Conservation (phyloP, 2,888 invertebrate species). For the Kryphioiulus occultus region DNA sequence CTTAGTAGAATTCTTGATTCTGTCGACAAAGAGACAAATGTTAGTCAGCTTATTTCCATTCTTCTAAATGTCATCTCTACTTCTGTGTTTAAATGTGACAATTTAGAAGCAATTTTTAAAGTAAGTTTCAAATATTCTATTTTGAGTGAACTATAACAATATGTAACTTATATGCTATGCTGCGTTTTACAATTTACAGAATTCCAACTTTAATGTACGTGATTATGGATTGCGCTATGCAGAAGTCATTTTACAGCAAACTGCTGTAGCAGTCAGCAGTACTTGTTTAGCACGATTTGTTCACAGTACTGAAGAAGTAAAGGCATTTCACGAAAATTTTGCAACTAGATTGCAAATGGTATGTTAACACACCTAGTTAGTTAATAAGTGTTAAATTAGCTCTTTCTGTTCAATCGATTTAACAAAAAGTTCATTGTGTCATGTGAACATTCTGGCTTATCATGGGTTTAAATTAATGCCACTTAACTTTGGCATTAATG, state of each 20-base stretch:
- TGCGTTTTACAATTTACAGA: constrained; percentile 17
- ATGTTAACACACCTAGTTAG: not conserved
- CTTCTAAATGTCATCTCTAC: not conserved
- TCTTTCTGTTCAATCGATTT: not conserved
- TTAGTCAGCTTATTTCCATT: not conserved
- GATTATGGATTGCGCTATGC: constrained; percentile 19
- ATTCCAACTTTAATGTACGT: not conserved
- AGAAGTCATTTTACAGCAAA: constrained; percentile 29
- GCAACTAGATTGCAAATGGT: not conserved
- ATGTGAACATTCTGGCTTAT: not conserved
- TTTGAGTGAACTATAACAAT: not conserved
- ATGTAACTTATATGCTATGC: not conserved
- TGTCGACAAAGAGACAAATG: not conserved
- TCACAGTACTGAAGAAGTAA: not conserved
- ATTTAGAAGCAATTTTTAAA: not conserved
- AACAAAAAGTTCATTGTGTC: not conserved
- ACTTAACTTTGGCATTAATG: not conserved
- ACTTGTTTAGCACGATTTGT: not conserved
- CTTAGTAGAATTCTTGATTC: not conserved
- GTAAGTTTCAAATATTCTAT: not conserved
- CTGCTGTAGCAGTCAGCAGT: not conserved
- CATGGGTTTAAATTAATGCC: not conserved
- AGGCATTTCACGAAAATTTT: not conserved
- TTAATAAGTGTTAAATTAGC: not conserved
- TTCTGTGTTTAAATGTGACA: not conserved